A percentile compares a stretch with the other conserved stretches of the same genome.
phyloP scores from a whole-genome alignment of 2,113 vertebrate species.

The Lepisosteus oculatus region DNA sequence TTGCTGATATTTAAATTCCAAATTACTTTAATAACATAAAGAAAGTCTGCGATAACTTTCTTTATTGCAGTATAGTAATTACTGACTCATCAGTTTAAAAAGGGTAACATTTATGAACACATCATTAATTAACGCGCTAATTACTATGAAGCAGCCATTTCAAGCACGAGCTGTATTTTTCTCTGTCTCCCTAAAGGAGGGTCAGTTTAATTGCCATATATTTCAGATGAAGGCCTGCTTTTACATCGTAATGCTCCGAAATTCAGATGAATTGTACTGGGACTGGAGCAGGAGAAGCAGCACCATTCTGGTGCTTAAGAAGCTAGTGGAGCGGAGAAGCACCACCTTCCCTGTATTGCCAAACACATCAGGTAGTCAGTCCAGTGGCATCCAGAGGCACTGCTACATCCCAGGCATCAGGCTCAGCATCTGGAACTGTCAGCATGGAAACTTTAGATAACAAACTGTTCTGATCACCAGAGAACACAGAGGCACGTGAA shows the following conservation, averaged over 20 bases:
- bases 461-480: conserved; percentile 19
- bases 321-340: background rate
- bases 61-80: background rate
- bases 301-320: background rate
- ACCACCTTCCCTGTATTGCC: background rate
- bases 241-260: background rate
- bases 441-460: conserved; percentile 22
- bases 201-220: background rate
- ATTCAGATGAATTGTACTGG: background rate
- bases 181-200: background rate
- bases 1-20: background rate
- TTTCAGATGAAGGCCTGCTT: background rate
- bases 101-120: background rate
- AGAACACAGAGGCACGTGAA: conserved; percentile 22
- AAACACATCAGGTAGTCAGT: conserved; percentile 23
- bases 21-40: background rate
- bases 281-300: background rate
- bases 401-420: conserved; percentile 15
- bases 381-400: conserved; percentile 13
- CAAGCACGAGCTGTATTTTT: background rate
- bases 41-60: background rate
- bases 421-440: conserved; percentile 26
- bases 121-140: background rate
- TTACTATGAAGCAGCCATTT: background rate
- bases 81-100: conserved; percentile 2